These are phyloP conservation scores for Harpegnathos saltator DNA, from an alignment of 1,140 invertebrate species.

Conservation along the genomic window DNA sequence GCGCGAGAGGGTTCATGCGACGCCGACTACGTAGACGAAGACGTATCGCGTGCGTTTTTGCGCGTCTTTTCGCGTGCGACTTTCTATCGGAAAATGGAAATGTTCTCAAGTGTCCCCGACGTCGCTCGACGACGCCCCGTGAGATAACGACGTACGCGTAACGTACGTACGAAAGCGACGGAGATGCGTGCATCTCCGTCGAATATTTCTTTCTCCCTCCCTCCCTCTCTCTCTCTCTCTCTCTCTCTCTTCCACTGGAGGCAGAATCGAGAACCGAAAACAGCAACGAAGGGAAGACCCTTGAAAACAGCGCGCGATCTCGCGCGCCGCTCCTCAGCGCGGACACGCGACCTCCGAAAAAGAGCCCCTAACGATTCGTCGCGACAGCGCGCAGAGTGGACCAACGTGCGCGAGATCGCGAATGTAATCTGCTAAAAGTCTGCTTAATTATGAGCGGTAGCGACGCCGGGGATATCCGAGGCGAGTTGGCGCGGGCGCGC, in stretches of 20 bases:
- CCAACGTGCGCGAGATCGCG: slow-evolving; percentile 65
- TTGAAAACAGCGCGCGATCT: slow-evolving; percentile 53
- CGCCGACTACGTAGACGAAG: slow-evolving; percentile 21
- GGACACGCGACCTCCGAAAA: slow-evolving; percentile 32
- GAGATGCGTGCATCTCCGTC: slow-evolving; percentile 22
- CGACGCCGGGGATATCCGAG: slow-evolving; percentile 57
- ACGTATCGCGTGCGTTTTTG: slow-evolving; percentile 43
- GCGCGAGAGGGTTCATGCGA: background rate
- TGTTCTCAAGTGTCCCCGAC: slow-evolving; percentile 1
- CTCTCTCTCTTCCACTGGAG: no score
- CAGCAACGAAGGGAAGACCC: background rate
- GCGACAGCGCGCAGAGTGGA: slow-evolving; percentile 55
- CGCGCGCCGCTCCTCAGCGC: background rate
- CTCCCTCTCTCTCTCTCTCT: background rate
- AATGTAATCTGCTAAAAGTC: slow-evolving; percentile 86
- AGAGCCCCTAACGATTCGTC: slow-evolving; percentile 49
- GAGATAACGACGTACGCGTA: slow-evolving; percentile 37
- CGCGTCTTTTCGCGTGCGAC: background rate
- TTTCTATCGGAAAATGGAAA: background rate
- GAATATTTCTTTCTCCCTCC: background rate
- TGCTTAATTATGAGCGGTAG: slow-evolving; percentile 85
- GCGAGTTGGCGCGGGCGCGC: slow-evolving; percentile 74
- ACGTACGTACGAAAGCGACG: no score
- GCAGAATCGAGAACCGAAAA: background rate
- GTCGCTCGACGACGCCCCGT: slow-evolving; percentile 16